Conservation (phyloP, 1,140 invertebrate genomes). For the Bombus turneri region DNA sequence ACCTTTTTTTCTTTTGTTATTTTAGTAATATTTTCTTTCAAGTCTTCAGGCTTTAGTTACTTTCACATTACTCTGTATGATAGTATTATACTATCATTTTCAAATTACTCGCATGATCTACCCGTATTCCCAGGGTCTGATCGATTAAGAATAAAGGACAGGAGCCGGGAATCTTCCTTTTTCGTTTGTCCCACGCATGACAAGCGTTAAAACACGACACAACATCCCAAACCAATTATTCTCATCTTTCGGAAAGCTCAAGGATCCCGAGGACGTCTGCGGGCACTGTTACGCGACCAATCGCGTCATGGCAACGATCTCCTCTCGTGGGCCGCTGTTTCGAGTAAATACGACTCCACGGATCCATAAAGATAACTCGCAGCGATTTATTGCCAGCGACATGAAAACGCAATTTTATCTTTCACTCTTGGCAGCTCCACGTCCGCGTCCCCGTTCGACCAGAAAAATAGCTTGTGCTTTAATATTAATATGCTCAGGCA, state of each 20-base stretch:
- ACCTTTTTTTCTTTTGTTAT: background rate
- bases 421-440: background rate
- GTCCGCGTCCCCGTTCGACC: background rate
- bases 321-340: background rate
- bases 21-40: background rate
- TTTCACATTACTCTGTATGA: background rate
- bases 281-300: background rate
- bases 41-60: background rate
- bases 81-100: background rate
- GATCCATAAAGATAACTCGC: conserved; percentile 16
- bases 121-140: background rate
- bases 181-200: background rate
- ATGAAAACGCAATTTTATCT: conserved; percentile 32
- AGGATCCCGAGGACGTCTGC: too few species aligned
- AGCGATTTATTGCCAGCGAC: conserved; percentile 6
- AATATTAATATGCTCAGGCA: background rate
- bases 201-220: background rate
- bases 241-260: background rate
- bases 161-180: too few species aligned
- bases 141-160: too few species aligned
- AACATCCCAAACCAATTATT: conserved; percentile 1
- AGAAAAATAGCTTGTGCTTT: background rate
- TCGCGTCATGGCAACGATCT: too few species aligned
- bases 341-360: background rate
- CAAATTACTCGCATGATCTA: background rate